phyloP scores from a whole-genome alignment of 2,888 invertebrate species.

The Tupiocoris notatus region DNA sequence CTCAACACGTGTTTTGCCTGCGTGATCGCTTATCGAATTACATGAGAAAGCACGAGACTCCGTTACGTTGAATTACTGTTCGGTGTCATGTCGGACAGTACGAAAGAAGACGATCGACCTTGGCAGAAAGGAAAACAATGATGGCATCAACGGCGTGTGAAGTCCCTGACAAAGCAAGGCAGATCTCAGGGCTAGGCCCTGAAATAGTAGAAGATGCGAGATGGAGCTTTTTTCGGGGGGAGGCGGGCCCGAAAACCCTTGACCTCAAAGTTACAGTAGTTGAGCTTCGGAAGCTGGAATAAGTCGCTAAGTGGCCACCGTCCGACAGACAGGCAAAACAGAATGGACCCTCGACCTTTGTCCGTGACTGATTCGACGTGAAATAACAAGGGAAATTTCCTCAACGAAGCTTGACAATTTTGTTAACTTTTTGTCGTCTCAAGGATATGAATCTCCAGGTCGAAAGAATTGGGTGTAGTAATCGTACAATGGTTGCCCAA shows the following conservation, averaged over 20 bases:
- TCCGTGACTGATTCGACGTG: not conserved
- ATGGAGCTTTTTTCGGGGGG: not conserved
- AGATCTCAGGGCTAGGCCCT: not conserved
- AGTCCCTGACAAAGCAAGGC: not conserved
- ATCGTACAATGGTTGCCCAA: too few species aligned
- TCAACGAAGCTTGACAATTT: too few species aligned
- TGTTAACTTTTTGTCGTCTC: too few species aligned
- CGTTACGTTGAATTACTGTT: not conserved
- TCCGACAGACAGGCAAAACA: not conserved
- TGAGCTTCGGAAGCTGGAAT: constrained; percentile 1
- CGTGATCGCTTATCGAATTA: too few species aligned
- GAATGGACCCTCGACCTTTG: not conserved
- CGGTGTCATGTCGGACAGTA: not conserved
- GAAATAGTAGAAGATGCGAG: not conserved
- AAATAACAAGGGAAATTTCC: too few species aligned
- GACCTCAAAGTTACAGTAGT: constrained; percentile 30
- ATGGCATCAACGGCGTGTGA: constrained; percentile 11
- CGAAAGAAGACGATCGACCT: not conserved
- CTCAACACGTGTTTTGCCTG: too few species aligned
- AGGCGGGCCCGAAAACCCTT: not conserved
- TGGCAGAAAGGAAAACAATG: not conserved
- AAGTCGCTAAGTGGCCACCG: not conserved
- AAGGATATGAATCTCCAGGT: too few species aligned
- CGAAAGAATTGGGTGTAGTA: too few species aligned
- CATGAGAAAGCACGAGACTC: too few species aligned